These are phyloP conservation scores for Dipus sagitta DNA, from an alignment of 2,797 vertebrate genomes.

Conservation along the genomic window DNA sequence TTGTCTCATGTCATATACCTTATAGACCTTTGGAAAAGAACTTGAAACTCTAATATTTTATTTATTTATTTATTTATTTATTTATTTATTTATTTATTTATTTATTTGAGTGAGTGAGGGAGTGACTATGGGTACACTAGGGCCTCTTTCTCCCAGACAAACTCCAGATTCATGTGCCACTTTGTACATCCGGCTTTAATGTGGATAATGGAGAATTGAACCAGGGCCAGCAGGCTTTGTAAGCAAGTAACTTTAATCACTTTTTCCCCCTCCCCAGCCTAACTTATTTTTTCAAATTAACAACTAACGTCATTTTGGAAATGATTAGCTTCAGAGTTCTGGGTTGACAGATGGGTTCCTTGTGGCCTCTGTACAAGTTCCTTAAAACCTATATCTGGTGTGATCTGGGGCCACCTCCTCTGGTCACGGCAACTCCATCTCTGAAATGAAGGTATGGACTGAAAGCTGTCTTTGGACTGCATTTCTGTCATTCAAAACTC, in stretches of 20 bases:
- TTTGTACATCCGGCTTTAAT: too few species aligned
- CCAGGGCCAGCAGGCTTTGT: too few species aligned
- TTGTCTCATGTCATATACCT: background rate
- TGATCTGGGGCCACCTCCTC: background rate
- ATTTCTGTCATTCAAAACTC: background rate
- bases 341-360: background rate
- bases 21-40: conserved; percentile 11
- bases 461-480: background rate
- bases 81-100: background rate
- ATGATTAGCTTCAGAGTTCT: background rate
- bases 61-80: too few species aligned
- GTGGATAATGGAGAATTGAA: too few species aligned
- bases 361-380: background rate
- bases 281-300: background rate
- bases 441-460: conserved; percentile 9
- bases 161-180: too few species aligned
- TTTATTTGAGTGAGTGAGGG: background rate
- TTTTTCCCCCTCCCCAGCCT: background rate
- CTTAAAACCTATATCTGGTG: background rate
- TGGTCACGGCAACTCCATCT: background rate
- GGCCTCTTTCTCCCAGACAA: too few species aligned
- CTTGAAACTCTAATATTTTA: background rate
- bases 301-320: background rate
- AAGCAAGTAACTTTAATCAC: background rate
- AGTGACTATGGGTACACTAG: too few species aligned